Conservation (phyloP, 2,888 invertebrate species). For the Xanthorhoe spadicearia region DNA sequence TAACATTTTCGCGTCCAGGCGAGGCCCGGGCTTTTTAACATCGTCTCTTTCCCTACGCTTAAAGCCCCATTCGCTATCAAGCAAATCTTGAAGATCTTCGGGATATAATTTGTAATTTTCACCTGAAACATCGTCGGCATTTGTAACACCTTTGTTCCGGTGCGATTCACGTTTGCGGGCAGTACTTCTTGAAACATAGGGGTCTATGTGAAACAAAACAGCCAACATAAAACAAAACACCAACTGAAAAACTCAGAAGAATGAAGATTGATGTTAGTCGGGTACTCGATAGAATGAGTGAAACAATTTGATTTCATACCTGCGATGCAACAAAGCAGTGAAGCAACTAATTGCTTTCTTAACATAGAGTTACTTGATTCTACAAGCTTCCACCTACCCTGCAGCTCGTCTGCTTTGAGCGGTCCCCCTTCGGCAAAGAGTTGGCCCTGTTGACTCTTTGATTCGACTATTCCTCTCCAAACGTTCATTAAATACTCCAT, state of each 20-base stretch:
- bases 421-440: constrained; percentile 79
- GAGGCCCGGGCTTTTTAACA: constrained; percentile 97
- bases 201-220: constrained; percentile 58
- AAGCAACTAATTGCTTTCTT: constrained; percentile 68
- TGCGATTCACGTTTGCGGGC: constrained; percentile 54
- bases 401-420: constrained; percentile 68
- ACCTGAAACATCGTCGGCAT: constrained; percentile 82
- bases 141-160: constrained; percentile 66
- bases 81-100: constrained; percentile 84
- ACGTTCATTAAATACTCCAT: constrained; percentile 77
- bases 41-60: constrained; percentile 95
- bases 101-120: constrained; percentile 79
- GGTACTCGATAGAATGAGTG: constrained; percentile 58
- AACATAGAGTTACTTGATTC: constrained; percentile 46
- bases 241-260: constrained; percentile 55
- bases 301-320: constrained; percentile 60
- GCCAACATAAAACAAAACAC: constrained; percentile 56
- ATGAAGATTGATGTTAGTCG: constrained; percentile 52
- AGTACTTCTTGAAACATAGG: constrained; percentile 51
- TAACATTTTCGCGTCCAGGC: constrained; percentile 88
- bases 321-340: constrained; percentile 68
- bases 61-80: constrained; percentile 90
- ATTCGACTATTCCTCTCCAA: constrained; percentile 68
- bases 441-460: constrained; percentile 66
- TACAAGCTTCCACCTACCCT: constrained; percentile 59